Base-by-base conservation (phyloP, 2,888 invertebrate genomes). In the Andrena bucephala region DNA sequence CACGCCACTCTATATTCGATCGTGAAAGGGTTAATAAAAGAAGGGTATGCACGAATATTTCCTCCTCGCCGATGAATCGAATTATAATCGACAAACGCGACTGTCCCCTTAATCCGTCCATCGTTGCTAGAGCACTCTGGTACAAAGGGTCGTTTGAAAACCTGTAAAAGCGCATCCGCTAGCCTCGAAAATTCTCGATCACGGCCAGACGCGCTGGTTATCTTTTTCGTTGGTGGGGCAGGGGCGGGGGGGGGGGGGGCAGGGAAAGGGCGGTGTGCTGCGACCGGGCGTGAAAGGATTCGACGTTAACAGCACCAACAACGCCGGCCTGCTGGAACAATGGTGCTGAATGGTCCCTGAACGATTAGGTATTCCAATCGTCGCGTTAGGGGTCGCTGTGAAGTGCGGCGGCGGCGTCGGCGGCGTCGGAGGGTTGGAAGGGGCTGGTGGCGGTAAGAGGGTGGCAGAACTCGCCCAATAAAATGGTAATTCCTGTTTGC, bases 401-500 rank as follows among this genome's bases (percentile, higher is more conserved):
- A 87, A 91, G 91, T 88, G 87, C 85, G 71, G 80, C 83, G 77
- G 75, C 69, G 57, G 57, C 57, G 52, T 20, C 52, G 57, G 57
- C 57, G 24, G 82, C 52, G 57, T 20, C 57, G 24, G 82, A 36
- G 82, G 83, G 73, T 74, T 76, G 71, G 87, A 85, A 81, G 87
- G 79, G 86, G 79, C 67, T 76, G 88, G 82, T 76, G 88, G 82
- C 86, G 85, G 88, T 89, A 90, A 90, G 91, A 91, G 92, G 88
- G 86, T 89, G 91, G 89, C 89, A 92, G 92, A 94, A 94, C 93
- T 94, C 93, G 90, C 87, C 94, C 96, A 96, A 96, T 96, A 96
- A 96, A 96, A 96, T 96, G 96, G 95, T 96, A 96, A 96, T 96
- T 95, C 94, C 94, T 96, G 96, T 96, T 96, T 96, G 96, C 95